A percentile compares a stretch with the other conserved stretches of the same genome.
Conservation (phyloP, 2,113 vertebrate genomes). For the Hiodon alosoides region DNA sequence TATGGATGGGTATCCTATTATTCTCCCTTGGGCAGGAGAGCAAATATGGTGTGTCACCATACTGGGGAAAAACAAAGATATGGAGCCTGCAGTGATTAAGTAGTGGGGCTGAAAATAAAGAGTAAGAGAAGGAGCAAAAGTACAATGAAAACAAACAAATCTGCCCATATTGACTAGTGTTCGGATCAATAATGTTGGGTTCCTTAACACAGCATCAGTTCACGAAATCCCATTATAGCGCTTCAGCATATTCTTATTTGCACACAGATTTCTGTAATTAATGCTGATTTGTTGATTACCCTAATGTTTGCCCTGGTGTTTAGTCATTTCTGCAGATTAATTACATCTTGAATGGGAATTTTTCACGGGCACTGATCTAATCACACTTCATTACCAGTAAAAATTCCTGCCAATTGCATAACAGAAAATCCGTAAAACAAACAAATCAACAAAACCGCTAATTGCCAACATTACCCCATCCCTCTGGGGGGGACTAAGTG, state of each 20-base stretch:
- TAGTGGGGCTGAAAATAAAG: no score
- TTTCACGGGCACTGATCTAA: constrained; percentile 9
- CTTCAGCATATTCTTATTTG: background rate
- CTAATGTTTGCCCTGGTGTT: background rate
- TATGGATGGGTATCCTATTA: no score
- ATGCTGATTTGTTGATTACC: constrained; percentile 11
- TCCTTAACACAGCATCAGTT: no score
- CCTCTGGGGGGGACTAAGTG: background rate
- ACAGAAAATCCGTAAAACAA: constrained; percentile 13
- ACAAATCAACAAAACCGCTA: background rate
- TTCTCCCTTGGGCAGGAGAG: no score
- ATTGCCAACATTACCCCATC: background rate
- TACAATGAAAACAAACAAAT: no score
- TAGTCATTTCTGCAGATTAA: constrained; percentile 5
- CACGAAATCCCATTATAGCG: background rate
- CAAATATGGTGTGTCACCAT: no score
- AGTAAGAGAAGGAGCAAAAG: no score
- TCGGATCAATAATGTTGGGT: no score
- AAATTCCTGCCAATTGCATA: background rate
- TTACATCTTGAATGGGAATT: constrained; percentile 16
- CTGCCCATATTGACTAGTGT: no score
- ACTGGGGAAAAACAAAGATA: no score
- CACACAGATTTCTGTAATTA: background rate
- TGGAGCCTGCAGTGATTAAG: no score
- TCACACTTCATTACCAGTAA: constrained; percentile 8